phyloP scores from a whole-genome alignment of 2,888 invertebrate species.

The Pediacus dermestoides region DNA sequence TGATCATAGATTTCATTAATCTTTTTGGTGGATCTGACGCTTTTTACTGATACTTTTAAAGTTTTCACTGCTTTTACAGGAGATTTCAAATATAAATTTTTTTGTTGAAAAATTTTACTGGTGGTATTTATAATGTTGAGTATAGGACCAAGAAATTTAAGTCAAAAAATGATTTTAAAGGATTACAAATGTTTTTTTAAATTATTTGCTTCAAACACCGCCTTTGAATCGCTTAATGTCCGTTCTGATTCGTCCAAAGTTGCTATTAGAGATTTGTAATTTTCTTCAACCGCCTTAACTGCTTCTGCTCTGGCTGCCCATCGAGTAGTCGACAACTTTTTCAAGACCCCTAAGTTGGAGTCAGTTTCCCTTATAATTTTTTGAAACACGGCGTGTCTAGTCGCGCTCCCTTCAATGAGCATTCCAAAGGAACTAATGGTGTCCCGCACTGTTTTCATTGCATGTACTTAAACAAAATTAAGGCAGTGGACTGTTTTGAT shows the following conservation, averaged over 20 bases:
- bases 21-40: not conserved
- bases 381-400: slow-evolving; percentile 1
- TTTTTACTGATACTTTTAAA: not conserved
- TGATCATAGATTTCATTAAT: not conserved
- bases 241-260: not conserved
- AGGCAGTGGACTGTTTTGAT: slow-evolving; percentile 1
- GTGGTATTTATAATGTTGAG: not conserved
- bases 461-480: not conserved
- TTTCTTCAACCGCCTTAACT: not conserved
- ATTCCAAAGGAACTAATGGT: not conserved
- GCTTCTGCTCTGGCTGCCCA: slow-evolving; percentile 3
- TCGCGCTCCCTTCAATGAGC: slow-evolving; percentile 3
- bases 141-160: slow-evolving; percentile 1
- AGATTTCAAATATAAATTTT: slow-evolving; percentile 1
- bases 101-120: slow-evolving; percentile 2
- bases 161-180: not conserved
- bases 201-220: not conserved
- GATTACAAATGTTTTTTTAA: slow-evolving; percentile 1
- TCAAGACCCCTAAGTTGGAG: slow-evolving; percentile 1
- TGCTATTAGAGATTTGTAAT: not conserved
- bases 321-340: slow-evolving; percentile 1
- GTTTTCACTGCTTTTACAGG: slow-evolving; percentile 1
- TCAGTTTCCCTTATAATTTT: not conserved
- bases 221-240: slow-evolving; percentile 1
- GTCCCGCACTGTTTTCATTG: slow-evolving; percentile 1